phyloP scores from a whole-genome alignment of 1,140 invertebrate genomes.

The Vanessa tameamea region DNA sequence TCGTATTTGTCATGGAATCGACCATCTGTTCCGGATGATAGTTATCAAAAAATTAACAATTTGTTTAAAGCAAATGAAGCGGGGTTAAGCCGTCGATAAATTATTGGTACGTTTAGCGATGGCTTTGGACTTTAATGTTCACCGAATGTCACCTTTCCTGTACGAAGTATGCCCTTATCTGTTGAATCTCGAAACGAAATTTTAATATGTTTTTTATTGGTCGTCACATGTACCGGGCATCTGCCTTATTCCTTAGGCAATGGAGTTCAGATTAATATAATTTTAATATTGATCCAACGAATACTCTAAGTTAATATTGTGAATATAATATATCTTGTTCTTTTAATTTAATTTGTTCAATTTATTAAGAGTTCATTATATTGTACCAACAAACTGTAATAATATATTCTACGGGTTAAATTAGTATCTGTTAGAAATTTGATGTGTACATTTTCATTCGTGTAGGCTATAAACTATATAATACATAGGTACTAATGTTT shows the following conservation, averaged over 20 bases:
- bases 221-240: constrained; percentile 52
- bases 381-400: not conserved
- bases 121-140: constrained; percentile 63
- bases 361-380: not conserved
- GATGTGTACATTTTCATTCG: too few species aligned
- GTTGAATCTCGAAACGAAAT: constrained; percentile 59
- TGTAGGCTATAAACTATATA: too few species aligned
- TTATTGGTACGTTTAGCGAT: constrained; percentile 72
- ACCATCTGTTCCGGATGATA: constrained; percentile 79
- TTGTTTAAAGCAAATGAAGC: constrained; percentile 80
- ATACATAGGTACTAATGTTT: too few species aligned
- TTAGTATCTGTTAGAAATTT: not conserved
- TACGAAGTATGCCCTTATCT: constrained; percentile 68
- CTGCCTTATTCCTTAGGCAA: constrained; percentile 43
- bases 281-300: constrained; percentile 21
- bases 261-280: constrained; percentile 25
- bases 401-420: not conserved
- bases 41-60: constrained; percentile 81
- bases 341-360: constrained; percentile 11
- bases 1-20: constrained; percentile 40
- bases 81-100: constrained; percentile 73
- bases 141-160: constrained; percentile 77
- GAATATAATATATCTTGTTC: constrained; percentile 1
- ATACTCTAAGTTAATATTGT: constrained; percentile 10
- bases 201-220: constrained; percentile 67